Evolutionary conservation across 2,888 invertebrate genomes (phyloP).

Genomic region (Drosophila suboccidentalis): DNA sequence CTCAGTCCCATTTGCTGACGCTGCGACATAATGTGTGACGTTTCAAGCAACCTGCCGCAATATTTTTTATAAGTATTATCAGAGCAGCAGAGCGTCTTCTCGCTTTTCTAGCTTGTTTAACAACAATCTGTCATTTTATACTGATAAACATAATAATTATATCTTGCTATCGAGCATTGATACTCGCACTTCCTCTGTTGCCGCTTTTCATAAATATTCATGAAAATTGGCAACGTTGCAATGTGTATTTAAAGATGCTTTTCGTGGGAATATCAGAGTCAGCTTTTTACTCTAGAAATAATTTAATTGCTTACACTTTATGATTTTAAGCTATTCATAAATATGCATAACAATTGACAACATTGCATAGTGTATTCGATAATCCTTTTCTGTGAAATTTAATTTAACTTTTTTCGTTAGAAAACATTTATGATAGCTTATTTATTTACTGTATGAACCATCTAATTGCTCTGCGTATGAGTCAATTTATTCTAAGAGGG

Average conservation of each 20-base stretch:
- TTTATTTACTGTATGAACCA: neutral
- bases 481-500: conserved; percentile 2
- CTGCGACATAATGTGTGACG: conserved; percentile 32
- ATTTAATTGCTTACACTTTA: neutral
- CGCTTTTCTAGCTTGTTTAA: conserved; percentile 27
- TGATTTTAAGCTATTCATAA: too few relatives aligned
- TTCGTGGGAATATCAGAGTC: neutral
- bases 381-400: neutral
- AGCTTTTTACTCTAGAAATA: neutral
- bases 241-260: neutral
- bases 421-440: neutral
- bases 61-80: conserved; percentile 34
- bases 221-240: conserved; percentile 15
- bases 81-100: neutral
- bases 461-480: neutral
- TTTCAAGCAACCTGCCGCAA: conserved; percentile 46
- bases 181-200: conserved; percentile 10
- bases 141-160: conserved; percentile 10
- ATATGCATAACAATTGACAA: conserved; percentile 16
- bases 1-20: conserved; percentile 7
- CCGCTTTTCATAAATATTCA: conserved; percentile 16
- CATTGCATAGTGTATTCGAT: neutral
- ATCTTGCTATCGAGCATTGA: conserved; percentile 10
- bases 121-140: conserved; percentile 28
- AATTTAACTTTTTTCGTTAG: neutral